Conservation (phyloP, 1,140 invertebrate genomes). For the Agrypnia vestita region DNA sequence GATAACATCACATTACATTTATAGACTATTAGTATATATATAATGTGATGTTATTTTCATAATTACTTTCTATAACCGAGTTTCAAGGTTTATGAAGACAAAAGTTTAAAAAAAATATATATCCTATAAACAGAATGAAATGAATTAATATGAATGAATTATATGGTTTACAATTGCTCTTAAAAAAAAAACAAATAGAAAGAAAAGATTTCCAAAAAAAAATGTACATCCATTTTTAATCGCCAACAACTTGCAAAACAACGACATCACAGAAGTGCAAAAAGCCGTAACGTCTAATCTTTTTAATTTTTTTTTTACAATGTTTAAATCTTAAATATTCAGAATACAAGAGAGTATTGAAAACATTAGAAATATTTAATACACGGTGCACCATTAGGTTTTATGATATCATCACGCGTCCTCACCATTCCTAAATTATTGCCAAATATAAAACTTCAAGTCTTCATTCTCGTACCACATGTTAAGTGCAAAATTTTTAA, state of each 20-base stretch:
- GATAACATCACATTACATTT: too few species aligned
- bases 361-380: slow-evolving; percentile 23
- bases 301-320: slow-evolving; percentile 13
- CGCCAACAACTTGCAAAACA: slow-evolving; percentile 29
- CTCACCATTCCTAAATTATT: slow-evolving; percentile 33
- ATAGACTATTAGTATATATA: too few species aligned
- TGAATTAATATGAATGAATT: too few species aligned
- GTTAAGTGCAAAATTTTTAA: slow-evolving; percentile 25
- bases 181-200: too few species aligned
- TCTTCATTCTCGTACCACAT: slow-evolving; percentile 37
- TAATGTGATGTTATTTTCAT: too few species aligned
- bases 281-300: slow-evolving; percentile 1
- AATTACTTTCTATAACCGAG: too few species aligned
- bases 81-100: too few species aligned
- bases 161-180: too few species aligned
- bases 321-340: slow-evolving; percentile 25
- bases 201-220: too few species aligned
- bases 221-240: too few species aligned
- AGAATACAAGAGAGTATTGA: slow-evolving; percentile 22
- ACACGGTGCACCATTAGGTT: slow-evolving; percentile 35
- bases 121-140: too few species aligned
- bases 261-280: slow-evolving; percentile 32
- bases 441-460: slow-evolving; percentile 41
- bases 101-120: too few species aligned
- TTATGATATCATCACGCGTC: slow-evolving; percentile 9